Evolutionary conservation across 35 echinoderm and acorn worm genomes (phyloP).

Genomic region (Ophiothrix spiculata): DNA sequence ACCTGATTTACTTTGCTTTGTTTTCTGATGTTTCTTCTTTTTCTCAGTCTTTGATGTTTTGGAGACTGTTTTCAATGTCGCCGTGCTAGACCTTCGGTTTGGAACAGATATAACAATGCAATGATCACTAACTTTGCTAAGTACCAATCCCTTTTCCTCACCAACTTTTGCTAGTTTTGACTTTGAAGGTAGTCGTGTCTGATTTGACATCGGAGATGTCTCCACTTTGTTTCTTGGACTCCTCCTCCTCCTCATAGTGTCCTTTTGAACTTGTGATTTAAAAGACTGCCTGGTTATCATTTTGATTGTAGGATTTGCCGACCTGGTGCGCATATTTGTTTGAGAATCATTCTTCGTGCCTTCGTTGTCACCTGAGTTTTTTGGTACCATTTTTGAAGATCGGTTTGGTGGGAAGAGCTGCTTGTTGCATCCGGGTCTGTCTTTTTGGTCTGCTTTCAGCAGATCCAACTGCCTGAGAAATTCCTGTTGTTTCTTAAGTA

Average conservation of each 20-base stretch:
- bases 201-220: not conserved
- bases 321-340: not conserved
- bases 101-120: constrained; percentile 37
- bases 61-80: not conserved
- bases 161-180: not conserved
- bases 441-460: constrained; percentile 10
- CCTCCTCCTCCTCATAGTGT: not conserved
- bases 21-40: not conserved
- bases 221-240: not conserved
- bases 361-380: not conserved
- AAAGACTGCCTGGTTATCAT: not conserved
- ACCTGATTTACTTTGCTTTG: not conserved
- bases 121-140: constrained; percentile 43
- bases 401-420: not conserved
- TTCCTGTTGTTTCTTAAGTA: constrained; percentile 14
- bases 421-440: not conserved
- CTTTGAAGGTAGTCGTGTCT: not conserved
- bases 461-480: constrained; percentile 4
- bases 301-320: not conserved
- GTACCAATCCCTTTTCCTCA: constrained; percentile 2
- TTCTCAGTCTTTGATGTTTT: not conserved
- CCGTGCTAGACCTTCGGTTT: not conserved
- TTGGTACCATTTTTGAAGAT: not conserved
- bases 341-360: not conserved
- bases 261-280: not conserved